Evolutionary conservation across 2,113 vertebrate genomes (phyloP).

Genomic region (Rhadina sibilatrix): DNA sequence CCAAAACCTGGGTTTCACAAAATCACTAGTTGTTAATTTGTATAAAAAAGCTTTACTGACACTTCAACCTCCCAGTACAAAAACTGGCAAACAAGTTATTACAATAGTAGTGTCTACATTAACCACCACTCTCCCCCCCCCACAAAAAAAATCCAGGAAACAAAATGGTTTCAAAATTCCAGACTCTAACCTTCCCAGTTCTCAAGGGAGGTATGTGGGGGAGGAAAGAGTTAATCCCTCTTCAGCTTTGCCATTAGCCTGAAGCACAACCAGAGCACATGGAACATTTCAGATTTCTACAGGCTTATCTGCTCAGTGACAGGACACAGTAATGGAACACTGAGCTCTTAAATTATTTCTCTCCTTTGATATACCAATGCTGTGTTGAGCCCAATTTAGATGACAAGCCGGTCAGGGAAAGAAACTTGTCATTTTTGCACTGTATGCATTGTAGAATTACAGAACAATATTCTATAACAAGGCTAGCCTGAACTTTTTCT

Average conservation of each 20-base stretch:
- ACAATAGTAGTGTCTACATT: background rate
- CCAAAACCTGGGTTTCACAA: background rate
- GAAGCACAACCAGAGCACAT: background rate
- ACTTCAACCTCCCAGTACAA: background rate
- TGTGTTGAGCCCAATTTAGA: background rate
- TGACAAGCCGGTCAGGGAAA: background rate
- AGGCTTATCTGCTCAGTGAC: slow-evolving; percentile 19
- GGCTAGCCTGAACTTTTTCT: background rate
- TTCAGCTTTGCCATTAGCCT: background rate
- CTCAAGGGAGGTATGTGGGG: background rate
- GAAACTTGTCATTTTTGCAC: background rate
- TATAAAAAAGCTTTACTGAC: background rate
- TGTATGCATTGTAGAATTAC: background rate
- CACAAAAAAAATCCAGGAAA: background rate
- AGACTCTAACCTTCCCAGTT: background rate
- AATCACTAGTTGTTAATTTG: background rate
- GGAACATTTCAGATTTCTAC: slow-evolving; percentile 15
- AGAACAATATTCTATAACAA: background rate
- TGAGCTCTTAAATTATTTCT: background rate
- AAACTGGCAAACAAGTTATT: background rate
- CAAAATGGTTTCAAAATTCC: background rate
- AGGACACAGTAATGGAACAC: background rate
- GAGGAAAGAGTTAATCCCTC: background rate
- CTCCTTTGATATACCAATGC: background rate
- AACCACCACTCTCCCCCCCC: background rate